These are phyloP conservation scores for Asteroscopus sphinx DNA, from an alignment of 2,888 invertebrate species.

Conservation along the genomic window DNA sequence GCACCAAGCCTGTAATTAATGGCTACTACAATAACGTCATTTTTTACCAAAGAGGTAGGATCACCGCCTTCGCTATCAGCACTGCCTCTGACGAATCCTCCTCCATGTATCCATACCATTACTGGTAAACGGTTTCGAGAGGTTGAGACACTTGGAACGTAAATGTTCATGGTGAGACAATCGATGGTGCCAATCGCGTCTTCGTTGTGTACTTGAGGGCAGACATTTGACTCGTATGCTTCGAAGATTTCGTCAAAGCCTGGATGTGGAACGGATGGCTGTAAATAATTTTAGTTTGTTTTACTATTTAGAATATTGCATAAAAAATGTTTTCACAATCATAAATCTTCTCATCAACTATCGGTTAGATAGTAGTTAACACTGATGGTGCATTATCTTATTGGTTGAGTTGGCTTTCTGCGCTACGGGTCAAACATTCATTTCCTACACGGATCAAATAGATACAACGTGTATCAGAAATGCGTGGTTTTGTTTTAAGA, in stretches of 20 bases:
- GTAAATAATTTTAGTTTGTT: constrained; percentile 9
- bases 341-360: too few relatives aligned
- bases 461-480: too few relatives aligned
- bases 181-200: constrained; percentile 44
- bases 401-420: too few relatives aligned
- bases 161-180: constrained; percentile 56
- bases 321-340: too few relatives aligned
- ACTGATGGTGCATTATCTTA: too few relatives aligned
- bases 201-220: constrained; percentile 44
- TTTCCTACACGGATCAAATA: too few relatives aligned
- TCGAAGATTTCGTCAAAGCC: constrained; percentile 49
- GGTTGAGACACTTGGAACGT: constrained; percentile 49
- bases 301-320: too few relatives aligned
- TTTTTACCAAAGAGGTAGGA: constrained; percentile 19
- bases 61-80: constrained; percentile 1
- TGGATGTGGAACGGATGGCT: constrained; percentile 38
- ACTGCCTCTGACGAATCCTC: constrained; percentile 29
- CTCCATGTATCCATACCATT: constrained; percentile 47
- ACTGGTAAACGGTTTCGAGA: constrained; percentile 33
- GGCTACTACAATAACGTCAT: constrained; percentile 42
- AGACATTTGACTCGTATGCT: constrained; percentile 50
- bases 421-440: too few relatives aligned
- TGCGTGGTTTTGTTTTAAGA: too few relatives aligned
- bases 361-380: too few relatives aligned
- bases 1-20: constrained; percentile 48